Base-by-base conservation (phyloP, 2,888 invertebrate genomes). In the Agriotes lineatus region DNA sequence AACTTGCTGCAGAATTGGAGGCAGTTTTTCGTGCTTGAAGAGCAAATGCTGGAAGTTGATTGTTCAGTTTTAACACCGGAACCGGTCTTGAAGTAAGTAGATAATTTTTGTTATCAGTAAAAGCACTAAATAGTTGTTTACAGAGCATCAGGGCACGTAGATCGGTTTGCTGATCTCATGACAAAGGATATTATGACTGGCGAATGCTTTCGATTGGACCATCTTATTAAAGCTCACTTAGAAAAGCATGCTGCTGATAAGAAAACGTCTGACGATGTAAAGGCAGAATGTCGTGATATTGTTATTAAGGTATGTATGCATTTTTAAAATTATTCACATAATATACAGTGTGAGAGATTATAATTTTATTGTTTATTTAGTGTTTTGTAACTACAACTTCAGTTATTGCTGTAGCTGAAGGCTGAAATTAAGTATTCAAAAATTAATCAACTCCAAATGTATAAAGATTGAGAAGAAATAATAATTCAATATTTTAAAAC, bases 141-240 rank as follows among this genome's bases (percentile, higher is more conserved):
- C 80, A 91, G 91, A 82, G 97, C 99, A 14, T 99, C 99, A 4
- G 99, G 99, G 0, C 99, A 99, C 85, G 99, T 99, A 0, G 99
- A 99, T 79, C 89, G 99, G 66, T 99, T 99, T 87, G 97, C 99
- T 52, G 99, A 99, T 86, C 90, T 96, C 67, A 99, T 99, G 99
- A 98, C 99, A 0, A 99, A 99, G 84, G 99, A 99, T 86, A 80
- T 91, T 0, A 94, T 95, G 82, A 96, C 91, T 74, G 99, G 99
- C 4, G 99, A 99, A 82, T 99, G 99, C 81, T 99, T 98, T 83
- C 89, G 99, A 37, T 87, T 99, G 61, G 99, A 99, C 83, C 99
- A 99, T 86, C 88, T 99, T 61, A 99, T 99, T 74, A 99, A 99
- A 86, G 94, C 94, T 57, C 93, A 95, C 76, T 85, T 97, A 69